phyloP scores from a whole-genome alignment of 1,140 invertebrate species.

The Euura lappo region DNA sequence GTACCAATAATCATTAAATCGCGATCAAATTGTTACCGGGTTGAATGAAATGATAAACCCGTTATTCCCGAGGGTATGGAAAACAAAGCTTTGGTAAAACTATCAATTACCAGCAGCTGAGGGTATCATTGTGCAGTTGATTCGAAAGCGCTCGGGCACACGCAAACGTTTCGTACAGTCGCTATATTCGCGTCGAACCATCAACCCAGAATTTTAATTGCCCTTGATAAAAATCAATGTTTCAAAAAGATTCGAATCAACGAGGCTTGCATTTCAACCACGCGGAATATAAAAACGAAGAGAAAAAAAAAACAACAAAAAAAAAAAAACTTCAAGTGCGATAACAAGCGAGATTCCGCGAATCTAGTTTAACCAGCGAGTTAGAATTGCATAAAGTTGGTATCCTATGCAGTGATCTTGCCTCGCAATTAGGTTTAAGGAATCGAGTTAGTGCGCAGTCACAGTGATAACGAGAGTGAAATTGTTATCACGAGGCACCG shows the following conservation, averaged over 20 bases:
- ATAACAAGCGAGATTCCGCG: too few species aligned
- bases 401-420: slow-evolving; percentile 1
- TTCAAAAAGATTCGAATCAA: too few species aligned
- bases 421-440: not conserved
- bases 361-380: too few species aligned
- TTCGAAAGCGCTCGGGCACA: slow-evolving; percentile 17
- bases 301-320: too few species aligned
- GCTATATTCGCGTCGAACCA: too few species aligned
- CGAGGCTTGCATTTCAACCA: too few species aligned
- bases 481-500: not conserved
- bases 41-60: not conserved
- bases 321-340: too few species aligned
- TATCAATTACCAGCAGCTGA: not conserved
- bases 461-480: not conserved
- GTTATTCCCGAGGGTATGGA: too few species aligned
- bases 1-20: not conserved
- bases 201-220: too few species aligned
- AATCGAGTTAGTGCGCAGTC: not conserved
- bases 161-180: not conserved
- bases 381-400: too few species aligned
- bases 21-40: not conserved
- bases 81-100: not conserved
- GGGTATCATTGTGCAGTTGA: slow-evolving; percentile 7
- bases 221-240: too few species aligned
- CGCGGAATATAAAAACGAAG: too few species aligned